Base-by-base conservation (phyloP, 2,797 vertebrate species). In the Schizothorax lantsangensis region DNA sequence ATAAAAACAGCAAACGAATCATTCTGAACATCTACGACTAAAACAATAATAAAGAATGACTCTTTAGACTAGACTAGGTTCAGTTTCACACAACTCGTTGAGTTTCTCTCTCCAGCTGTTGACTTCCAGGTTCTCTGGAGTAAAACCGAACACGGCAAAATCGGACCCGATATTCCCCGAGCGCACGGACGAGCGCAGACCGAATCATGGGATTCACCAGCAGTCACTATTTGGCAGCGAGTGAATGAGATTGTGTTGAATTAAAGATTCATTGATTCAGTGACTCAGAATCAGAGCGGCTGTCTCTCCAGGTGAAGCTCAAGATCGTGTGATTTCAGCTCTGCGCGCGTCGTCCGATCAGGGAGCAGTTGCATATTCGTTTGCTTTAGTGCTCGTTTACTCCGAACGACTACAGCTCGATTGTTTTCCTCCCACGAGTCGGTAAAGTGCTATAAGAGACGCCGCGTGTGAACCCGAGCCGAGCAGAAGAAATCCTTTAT, bases 391-490 rank as follows among this genome's bases (percentile, higher is more conserved):
- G 21, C 78, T 81, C 30, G 11, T 47, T 14, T 45, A 66, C 72
- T 47, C 81, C 7, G 21, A 12, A 43, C 8, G 78, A 88, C 91
- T 92, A 92, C 93, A 88, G 92, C 91, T 88, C 2, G 92, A 94
- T 92, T 92, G 92, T 90, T 84, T 86, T 88, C 88, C 91, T 94
- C 90, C 26, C 93, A 89, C 88, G 89, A 15, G 91, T 91, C 93
- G 80, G 89, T 95, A 95, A 96, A 96, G 95, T 96, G 95, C 95
- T 71, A 62, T 94, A 91, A 93, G 93, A 95, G 94, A 93, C 88
- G 91, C 93, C 91, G 19, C 45, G 2, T 52, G 36, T 36, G 15
- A 52, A 26, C 30, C 11, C 47, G 11, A 38, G 73, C 11, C 30
- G 23, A 77, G 45, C 49, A 40, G 38, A 84, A 57, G 40, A 75